phyloP scores from a whole-genome alignment of 1,140 invertebrate species.

The Pogonomyrmex californicus region DNA sequence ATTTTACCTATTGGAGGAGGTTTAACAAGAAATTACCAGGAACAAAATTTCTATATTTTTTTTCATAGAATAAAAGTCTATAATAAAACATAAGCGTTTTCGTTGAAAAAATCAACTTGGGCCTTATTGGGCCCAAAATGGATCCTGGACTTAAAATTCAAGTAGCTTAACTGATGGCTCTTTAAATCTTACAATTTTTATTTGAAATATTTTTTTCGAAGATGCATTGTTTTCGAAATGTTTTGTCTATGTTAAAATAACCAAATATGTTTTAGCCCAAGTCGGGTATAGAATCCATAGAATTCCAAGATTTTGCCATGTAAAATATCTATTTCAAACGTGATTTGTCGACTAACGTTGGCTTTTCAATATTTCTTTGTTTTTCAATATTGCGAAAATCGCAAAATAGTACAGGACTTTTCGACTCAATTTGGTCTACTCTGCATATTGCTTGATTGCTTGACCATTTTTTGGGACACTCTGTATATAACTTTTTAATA shows the following conservation, averaged over 20 bases:
- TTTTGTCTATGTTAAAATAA: neutral
- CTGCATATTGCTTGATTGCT: no score
- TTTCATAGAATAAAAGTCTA: neutral
- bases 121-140: neutral
- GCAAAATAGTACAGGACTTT: no score
- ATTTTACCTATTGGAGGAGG: neutral
- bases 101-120: neutral
- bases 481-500: no score
- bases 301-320: neutral
- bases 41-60: neutral
- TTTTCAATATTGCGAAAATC: no score
- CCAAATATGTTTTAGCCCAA: neutral
- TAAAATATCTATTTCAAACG: neutral
- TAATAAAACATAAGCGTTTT: neutral
- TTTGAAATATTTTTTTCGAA: neutral
- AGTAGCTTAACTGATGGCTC: neutral
- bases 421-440: no score
- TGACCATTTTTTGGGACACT: no score
- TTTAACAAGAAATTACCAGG: no score
- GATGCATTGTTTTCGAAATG: neutral
- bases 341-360: slow-evolving; percentile 2
- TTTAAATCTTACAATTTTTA: neutral
- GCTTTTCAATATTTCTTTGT: neutral
- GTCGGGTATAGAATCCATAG: neutral
- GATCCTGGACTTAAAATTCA: neutral